Conservation (phyloP, 2,888 invertebrate species). For the Achlya flavicornis region DNA sequence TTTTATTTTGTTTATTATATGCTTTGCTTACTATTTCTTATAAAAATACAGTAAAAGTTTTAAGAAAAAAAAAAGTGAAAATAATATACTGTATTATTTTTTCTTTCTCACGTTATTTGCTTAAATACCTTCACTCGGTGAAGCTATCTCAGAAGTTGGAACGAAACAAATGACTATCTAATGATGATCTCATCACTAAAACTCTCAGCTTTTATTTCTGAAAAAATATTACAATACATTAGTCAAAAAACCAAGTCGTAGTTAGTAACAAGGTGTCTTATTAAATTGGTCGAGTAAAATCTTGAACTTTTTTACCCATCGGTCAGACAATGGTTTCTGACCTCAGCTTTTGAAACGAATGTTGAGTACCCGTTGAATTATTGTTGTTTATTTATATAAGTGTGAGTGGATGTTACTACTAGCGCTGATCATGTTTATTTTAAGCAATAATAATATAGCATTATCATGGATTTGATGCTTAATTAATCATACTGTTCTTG, state of each 20-base stretch:
- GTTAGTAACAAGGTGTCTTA: slow-evolving; percentile 35
- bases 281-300: slow-evolving; percentile 37
- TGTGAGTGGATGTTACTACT: slow-evolving; percentile 15
- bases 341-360: slow-evolving; percentile 56
- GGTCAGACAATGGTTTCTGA: slow-evolving; percentile 66
- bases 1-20: background rate
- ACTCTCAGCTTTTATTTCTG: background rate
- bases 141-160: background rate
- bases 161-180: background rate
- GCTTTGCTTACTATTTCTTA: too few species aligned
- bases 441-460: slow-evolving; percentile 27
- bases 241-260: background rate
- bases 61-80: too few species aligned
- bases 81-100: too few species aligned
- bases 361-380: slow-evolving; percentile 61
- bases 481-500: slow-evolving; percentile 38
- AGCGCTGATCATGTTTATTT: slow-evolving; percentile 20
- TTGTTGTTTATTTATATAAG: slow-evolving; percentile 62
- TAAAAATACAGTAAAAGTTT: too few species aligned
- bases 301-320: slow-evolving; percentile 40
- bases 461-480: slow-evolving; percentile 16
- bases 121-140: too few species aligned
- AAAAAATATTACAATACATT: slow-evolving; percentile 1
- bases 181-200: background rate
- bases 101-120: too few species aligned